Percentiles rank a stretch among this genome's conserved stretches.
Evolutionary conservation across 1,140 invertebrate genomes (phyloP).

Genomic region (Apis laboriosa): DNA sequence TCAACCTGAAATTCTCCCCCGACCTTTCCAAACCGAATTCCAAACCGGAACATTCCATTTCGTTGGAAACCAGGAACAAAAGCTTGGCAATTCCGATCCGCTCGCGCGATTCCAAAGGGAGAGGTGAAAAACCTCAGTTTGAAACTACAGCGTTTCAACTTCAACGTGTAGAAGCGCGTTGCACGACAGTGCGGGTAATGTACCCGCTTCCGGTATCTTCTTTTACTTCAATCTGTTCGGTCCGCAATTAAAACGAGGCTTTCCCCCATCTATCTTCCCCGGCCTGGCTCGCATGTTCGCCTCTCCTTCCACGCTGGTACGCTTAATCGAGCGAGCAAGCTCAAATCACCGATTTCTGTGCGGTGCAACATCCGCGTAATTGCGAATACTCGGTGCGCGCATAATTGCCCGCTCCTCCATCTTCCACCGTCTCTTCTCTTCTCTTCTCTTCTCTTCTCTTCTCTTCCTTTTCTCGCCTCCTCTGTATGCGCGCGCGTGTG

Average conservation of each 20-base stretch:
- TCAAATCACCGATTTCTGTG: conserved; percentile 61
- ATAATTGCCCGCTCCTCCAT: conserved; percentile 62
- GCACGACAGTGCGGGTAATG: not conserved
- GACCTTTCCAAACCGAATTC: too few species aligned
- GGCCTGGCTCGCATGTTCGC: conserved; percentile 44
- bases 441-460: conserved; percentile 19
- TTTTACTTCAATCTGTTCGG: conserved; percentile 31
- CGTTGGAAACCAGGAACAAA: too few species aligned
- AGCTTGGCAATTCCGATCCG: too few species aligned
- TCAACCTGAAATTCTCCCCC: too few species aligned
- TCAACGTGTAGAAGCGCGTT: not conserved
- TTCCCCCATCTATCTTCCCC: conserved; percentile 34
- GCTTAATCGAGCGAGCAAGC: conserved; percentile 51
- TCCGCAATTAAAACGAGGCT: conserved; percentile 45
- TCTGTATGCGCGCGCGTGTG: not conserved
- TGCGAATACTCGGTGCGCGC: conserved; percentile 63
- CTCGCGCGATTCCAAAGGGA: not conserved
- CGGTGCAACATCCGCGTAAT: conserved; percentile 62
- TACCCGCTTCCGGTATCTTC: conserved; percentile 37
- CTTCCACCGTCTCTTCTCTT: conserved; percentile 40
- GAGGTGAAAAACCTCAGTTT: conserved; percentile 6
- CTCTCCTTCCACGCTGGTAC: conserved; percentile 35
- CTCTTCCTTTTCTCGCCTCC: conserved; percentile 29
- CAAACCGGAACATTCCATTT: too few species aligned
- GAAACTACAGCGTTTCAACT: too few species aligned